Conservation (phyloP, 2,888 invertebrate genomes). For the Ochropleura leucogaster region DNA sequence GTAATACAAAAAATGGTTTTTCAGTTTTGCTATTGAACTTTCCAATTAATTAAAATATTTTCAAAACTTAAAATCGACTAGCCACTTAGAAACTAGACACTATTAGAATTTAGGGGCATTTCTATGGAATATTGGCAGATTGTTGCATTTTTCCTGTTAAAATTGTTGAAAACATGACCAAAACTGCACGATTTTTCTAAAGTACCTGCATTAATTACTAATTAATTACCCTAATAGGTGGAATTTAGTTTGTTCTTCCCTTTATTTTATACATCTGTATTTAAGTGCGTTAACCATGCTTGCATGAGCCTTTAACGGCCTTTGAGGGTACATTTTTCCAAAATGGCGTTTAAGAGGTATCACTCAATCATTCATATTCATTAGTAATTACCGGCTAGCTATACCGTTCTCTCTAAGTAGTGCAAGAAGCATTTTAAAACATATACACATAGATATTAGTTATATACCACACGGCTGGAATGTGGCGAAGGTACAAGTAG, state of each 20-base stretch:
- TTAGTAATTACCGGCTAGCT: neutral
- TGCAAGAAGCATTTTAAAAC: conserved; percentile 41
- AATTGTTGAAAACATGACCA: too few relatives aligned
- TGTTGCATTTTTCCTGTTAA: too few relatives aligned
- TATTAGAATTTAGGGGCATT: neutral
- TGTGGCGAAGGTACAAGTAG: conserved; percentile 79
- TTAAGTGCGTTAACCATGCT: neutral
- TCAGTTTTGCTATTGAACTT: too few relatives aligned
- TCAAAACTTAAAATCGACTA: neutral
- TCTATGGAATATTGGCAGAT: too few relatives aligned
- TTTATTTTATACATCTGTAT: neutral
- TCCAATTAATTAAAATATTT: neutral
- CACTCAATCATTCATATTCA: neutral
- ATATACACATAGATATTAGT: conserved; percentile 51
- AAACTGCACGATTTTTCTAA: too few relatives aligned
- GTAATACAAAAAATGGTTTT: too few relatives aligned
- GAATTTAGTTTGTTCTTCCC: neutral
- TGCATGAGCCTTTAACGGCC: neutral
- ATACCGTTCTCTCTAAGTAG: conserved; percentile 6
- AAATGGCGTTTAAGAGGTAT: neutral
- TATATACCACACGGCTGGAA: conserved; percentile 75
- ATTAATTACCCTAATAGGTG: neutral
- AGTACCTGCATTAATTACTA: neutral
- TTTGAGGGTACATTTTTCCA: neutral
- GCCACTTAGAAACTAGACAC: neutral